Conservation (phyloP, 2,797 vertebrate genomes). For the Bovichtus diacanthus region DNA sequence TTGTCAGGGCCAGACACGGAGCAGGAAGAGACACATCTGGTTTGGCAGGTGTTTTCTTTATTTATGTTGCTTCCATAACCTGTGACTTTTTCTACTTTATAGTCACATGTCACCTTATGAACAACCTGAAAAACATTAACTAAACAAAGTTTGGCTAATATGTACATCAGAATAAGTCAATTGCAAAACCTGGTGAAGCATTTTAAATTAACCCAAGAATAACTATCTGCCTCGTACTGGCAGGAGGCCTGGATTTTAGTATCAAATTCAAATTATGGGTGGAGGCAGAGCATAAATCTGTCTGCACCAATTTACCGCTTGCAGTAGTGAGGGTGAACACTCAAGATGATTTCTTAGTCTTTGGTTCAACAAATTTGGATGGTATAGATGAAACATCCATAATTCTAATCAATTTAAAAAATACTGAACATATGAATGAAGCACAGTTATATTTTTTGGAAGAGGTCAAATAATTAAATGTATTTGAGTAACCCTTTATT, state of each 20-base stretch:
- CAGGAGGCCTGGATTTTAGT: slow-evolving; percentile 4
- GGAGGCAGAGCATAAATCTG: slow-evolving; percentile 12
- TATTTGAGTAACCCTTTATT: not conserved
- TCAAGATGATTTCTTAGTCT: not conserved
- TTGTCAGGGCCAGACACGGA: slow-evolving; percentile 3
- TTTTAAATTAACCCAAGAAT: slow-evolving; percentile 5
- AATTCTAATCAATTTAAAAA: not conserved
- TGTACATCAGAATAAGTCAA: not conserved
- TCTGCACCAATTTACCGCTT: slow-evolving; percentile 6
- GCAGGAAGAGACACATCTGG: slow-evolving; percentile 25
- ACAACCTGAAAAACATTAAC: slow-evolving; percentile 10
- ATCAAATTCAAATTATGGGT: slow-evolving; percentile 14
- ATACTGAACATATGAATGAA: not conserved
- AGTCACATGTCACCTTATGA: slow-evolving; percentile 13
- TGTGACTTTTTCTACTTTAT: slow-evolving; percentile 12
- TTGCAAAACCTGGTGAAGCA: slow-evolving; percentile 5
- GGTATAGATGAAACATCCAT: not conserved
- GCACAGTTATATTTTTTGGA: not conserved
- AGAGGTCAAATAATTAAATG: not conserved
- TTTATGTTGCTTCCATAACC: slow-evolving; percentile 17
- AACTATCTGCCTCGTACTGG: not conserved
- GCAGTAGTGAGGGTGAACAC: not conserved
- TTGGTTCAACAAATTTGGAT: slow-evolving; percentile 10
- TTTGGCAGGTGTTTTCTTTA: slow-evolving; percentile 45
- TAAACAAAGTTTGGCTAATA: slow-evolving; percentile 21